Base-by-base conservation (phyloP, 2,113 vertebrate species). In the Trematocara variabile region DNA sequence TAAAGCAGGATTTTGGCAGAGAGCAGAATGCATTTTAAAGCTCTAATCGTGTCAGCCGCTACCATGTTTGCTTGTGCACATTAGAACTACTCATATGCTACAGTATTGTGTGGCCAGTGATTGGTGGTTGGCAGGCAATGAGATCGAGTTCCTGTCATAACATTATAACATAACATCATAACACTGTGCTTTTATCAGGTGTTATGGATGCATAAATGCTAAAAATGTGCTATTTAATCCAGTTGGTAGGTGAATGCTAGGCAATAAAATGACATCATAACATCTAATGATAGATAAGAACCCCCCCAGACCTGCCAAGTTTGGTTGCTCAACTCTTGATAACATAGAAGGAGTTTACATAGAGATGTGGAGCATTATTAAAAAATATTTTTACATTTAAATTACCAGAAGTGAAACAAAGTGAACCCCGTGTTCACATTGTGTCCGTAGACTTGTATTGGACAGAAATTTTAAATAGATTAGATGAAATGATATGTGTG, bases 21-120 rank as follows among this genome's bases (percentile, higher is more conserved):
- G 30, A 37, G 41, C 70, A 50, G 70, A 75, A 50, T 16, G 8
- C 70, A 30, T 48, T 75, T 28, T 48, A 75, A 30, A 2, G 70
- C 25, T 44, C 44, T 48, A 75, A 48, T 48, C 1, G 2, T 0
- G 0, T 50, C 8, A 50, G 4, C 44, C 18, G 5, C 12, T 25
- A 41, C 37, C 37, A 28, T 0, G 14, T 75, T 75, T 28, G 22
- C 41, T 28, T 18, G 8, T 48, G 6, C 70, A 75, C 25, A 33
- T 50, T 48, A 75, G 4, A 48, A 50, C 22, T 11, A 46, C 39
- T 46, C 39, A 9, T 46, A 28, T 73, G 20, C 20, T 46, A 46
- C 8, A 73, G 22, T 73, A 46, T 18, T 73, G 41, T 18, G 22
- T 53, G 52, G 52, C 9, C 52, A 22, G 52, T 53, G 52, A 22